These are phyloP conservation scores for Ditula angustiorana DNA, from an alignment of 2,888 invertebrate genomes.

Conservation along the genomic window DNA sequence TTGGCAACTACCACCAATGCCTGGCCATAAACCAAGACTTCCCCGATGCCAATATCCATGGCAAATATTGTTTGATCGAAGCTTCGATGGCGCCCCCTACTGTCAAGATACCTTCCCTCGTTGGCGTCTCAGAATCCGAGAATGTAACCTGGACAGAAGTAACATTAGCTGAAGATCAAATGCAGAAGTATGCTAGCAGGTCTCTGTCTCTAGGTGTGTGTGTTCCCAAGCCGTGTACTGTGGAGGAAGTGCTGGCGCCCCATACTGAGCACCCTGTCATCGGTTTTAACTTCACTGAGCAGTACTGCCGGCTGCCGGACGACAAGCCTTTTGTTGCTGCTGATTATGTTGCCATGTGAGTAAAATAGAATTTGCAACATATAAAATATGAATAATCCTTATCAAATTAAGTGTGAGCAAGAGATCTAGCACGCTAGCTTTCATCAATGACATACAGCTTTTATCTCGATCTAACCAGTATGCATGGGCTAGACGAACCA, in stretches of 20 bases:
- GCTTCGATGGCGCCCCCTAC: background rate
- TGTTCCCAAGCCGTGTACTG: background rate
- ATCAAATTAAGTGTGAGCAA: too few relatives aligned
- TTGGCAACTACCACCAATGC: conserved; percentile 5
- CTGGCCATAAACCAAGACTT: conserved; percentile 3
- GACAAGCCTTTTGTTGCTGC: background rate
- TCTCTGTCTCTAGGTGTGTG: background rate
- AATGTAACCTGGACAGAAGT: background rate
- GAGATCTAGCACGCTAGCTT: too few relatives aligned
- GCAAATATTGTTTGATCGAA: background rate
- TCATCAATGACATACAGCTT: too few relatives aligned
- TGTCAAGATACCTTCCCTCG: background rate
- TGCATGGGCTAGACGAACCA: too few relatives aligned
- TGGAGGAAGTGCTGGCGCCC: conserved; percentile 2
- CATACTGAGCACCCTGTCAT: background rate
- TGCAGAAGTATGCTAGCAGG: background rate
- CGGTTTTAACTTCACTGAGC: background rate
- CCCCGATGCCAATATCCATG: background rate
- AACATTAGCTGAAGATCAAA: background rate
- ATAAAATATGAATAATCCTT: too few relatives aligned
- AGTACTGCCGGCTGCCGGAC: conserved; percentile 4
- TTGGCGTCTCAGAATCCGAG: background rate
- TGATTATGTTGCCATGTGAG: background rate
- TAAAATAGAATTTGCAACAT: background rate
- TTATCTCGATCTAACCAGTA: too few relatives aligned